phyloP scores from a whole-genome alignment of 2,113 vertebrate species.

The Protobothrops mucrosquamatus region DNA sequence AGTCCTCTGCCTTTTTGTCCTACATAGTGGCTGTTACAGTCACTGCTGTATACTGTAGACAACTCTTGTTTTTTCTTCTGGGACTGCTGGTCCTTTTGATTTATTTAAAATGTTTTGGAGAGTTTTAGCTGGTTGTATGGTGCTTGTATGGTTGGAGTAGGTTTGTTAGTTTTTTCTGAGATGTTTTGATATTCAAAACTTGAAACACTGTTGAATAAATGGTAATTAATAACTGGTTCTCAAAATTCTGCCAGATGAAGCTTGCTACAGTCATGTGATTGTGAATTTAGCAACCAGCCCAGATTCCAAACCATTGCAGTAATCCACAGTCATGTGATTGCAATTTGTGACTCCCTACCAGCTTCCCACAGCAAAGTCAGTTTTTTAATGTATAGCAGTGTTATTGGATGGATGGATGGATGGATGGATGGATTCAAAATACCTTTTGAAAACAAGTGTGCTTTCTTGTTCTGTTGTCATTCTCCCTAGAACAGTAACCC shows the following conservation, averaged over 20 bases:
- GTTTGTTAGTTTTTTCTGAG: neutral
- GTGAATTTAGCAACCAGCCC: neutral
- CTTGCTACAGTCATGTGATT: neutral
- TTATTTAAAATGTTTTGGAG: neutral
- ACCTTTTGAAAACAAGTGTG: neutral
- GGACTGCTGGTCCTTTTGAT: neutral
- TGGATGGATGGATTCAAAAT: neutral
- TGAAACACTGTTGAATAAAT: neutral
- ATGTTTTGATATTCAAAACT: neutral
- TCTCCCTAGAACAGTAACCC: neutral
- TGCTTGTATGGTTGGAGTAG: neutral
- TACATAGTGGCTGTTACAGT: neutral
- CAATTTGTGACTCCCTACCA: neutral
- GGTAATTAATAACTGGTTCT: rapidly evolving
- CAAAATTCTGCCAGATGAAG: neutral
- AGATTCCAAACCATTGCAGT: neutral
- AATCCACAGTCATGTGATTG: neutral
- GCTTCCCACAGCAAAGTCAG: neutral
- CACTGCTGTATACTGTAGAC: neutral
- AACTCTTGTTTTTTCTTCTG: neutral
- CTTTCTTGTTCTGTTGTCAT: neutral
- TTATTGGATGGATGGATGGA: neutral
- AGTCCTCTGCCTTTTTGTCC: neutral
- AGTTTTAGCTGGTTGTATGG: neutral
- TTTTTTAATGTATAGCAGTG: neutral